These are phyloP conservation scores for Drosophila vallismaia DNA, from an alignment of 2,888 invertebrate species.

Conservation along the genomic window DNA sequence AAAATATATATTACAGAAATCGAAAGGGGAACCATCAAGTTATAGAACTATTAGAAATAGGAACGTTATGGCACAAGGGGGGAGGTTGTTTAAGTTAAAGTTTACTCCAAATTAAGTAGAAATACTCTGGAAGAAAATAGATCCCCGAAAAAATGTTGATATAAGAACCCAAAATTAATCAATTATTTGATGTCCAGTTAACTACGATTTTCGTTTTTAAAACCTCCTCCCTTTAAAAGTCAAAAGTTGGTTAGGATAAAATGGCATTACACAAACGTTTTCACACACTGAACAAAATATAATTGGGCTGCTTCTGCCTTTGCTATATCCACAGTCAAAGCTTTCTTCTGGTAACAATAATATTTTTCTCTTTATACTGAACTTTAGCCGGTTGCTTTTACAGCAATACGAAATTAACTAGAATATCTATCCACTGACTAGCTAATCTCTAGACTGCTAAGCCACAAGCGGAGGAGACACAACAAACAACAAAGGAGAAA, in stretches of 20 bases:
- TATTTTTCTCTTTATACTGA: slow-evolving; percentile 76
- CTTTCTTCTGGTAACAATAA: slow-evolving; percentile 80
- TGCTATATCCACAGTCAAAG: slow-evolving; percentile 59
- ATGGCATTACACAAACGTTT: slow-evolving; percentile 13
- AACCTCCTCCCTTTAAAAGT: background rate
- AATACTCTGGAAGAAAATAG: too few species aligned
- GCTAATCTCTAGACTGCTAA: slow-evolving; percentile 79
- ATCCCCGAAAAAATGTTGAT: too few species aligned
- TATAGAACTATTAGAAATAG: slow-evolving; percentile 50
- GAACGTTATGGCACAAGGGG: slow-evolving; percentile 11
- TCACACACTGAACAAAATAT: slow-evolving; percentile 9
- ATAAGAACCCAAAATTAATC: background rate
- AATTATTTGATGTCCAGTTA: background rate
- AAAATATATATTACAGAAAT: slow-evolving; percentile 33
- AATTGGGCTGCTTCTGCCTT: slow-evolving; percentile 42
- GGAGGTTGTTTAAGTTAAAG: background rate
- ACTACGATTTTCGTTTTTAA: too few species aligned
- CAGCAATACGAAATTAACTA: slow-evolving; percentile 51
- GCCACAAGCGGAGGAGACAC: slow-evolving; percentile 47
- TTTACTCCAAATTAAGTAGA: too few species aligned
- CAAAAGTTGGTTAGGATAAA: slow-evolving; percentile 23
- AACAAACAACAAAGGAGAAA: slow-evolving; percentile 52
- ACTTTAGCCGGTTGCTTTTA: slow-evolving; percentile 62
- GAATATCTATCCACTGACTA: slow-evolving; percentile 63
- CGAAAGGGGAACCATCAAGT: slow-evolving; percentile 51